Evolutionary conservation across 2,888 invertebrate species (phyloP).

Genomic region (Perdita meconis): DNA sequence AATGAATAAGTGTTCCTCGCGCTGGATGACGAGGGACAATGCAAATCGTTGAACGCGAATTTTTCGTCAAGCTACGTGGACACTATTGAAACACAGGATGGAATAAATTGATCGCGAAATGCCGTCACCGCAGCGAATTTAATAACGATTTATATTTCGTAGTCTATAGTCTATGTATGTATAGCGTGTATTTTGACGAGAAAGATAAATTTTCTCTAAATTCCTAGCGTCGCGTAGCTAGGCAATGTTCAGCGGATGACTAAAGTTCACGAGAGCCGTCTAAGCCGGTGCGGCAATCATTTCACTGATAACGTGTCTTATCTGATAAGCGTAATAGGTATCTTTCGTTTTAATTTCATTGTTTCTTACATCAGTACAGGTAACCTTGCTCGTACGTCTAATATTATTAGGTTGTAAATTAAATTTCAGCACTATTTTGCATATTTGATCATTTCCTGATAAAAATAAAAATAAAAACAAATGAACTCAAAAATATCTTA

Average conservation of each 20-base stretch:
- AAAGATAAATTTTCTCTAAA: neutral
- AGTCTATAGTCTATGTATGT: neutral
- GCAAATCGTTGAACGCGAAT: neutral
- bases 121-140: neutral
- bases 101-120: neutral
- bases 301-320: conserved; percentile 42
- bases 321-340: neutral
- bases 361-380: neutral
- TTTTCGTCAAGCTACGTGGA: neutral
- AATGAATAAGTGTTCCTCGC: neutral
- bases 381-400: too few species aligned
- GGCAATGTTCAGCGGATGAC: neutral
- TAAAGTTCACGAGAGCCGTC: neutral
- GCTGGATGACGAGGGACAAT: neutral
- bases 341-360: neutral
- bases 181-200: neutral
- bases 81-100: neutral
- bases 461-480: too few species aligned
- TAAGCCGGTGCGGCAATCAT: conserved; percentile 23
- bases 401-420: too few species aligned
- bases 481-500: too few species aligned
- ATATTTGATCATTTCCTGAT: too few species aligned
- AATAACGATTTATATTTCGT: neutral
- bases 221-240: neutral
- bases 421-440: too few species aligned